Evolutionary conservation across 2,113 vertebrate genomes (phyloP), one percentile per base, ranked within the genome.

Genomic region (Theropithecus gelada): DNA sequence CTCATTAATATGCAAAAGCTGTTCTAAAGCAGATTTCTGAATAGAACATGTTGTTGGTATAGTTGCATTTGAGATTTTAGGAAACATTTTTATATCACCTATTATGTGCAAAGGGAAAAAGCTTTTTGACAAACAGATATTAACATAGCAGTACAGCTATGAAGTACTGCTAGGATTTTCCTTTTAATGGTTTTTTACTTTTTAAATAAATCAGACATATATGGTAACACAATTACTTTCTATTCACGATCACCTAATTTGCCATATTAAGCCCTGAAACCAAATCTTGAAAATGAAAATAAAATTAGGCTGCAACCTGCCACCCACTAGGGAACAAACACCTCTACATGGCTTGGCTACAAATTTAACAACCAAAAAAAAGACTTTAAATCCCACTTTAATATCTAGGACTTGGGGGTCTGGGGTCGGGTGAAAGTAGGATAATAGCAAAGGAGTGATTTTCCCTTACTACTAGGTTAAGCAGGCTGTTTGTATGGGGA

Each of bases 281-380:
- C 12, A 97, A 59, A 97, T 52, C 59, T 82, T 86, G 17, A 95
- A 95, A 97, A 89, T 93, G 38, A 91, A 94, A 97, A 86, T 87
- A 93, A 95, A 97, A 80, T 92, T 78, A 93, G 38, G 81, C 82
- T 80, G 94, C 38, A 75, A 38, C 22, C 95, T 94, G 87, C 64
- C 38, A 92, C 16, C 13, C 81, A 93, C 50, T 45, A 64, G 68
- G 55, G 43, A 96, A 83, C 32, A 85, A 48, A 93, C 45, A 93
- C 64, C 23, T 94, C 64, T 68, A 8, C 35, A 27, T 68, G 72
- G 52, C n/a, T 61, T 91, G 82, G 66, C 66, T 94, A 10, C 50
- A 88, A 87, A 90, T 55, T 88, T 8, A 70, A 64, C 17, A 61
- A 35, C 35, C 66, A 40, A n/a, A 50, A 43, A 32, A 66, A 70